Base-by-base conservation (phyloP, 2,113 vertebrate species). In the Panthera uncia region DNA sequence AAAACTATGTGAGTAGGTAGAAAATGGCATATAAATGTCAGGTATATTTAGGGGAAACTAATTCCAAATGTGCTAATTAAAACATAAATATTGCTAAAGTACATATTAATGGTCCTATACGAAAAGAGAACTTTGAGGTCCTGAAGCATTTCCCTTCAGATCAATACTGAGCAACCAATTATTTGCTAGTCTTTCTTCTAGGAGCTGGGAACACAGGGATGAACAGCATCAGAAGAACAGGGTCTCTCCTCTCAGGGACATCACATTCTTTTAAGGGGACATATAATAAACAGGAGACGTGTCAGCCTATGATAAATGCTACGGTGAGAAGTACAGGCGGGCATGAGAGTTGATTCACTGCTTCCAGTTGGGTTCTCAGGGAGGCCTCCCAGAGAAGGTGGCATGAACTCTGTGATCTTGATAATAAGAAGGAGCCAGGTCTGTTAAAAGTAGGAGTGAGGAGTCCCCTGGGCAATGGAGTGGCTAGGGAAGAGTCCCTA, bases 21-120 rank as follows among this genome's bases (percentile, higher is more conserved):
- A 85, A 91, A 83, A 81, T 88, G 68, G 61, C 36, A 97, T 25
- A n/a, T 91, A 73, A 82, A 27, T 91, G 50, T 74, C 33, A 79
- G 33, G 61, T 96, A 15, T 52, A 21, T 87, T 83, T 94, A n/a
- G 23, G 18, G 81, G 86, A 78, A 87, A 57, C 41, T 38, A 55
- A 92, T 93, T 84, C 31, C 93, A 14, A 96, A 80, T 84, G 9
- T 71, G 41, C 45, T 21, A 12, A 71, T 93, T 91, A 63, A 89
- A 91, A 71, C 2, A 19, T 63, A 86, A 66, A 73, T 73, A 81
- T 27, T n/a, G 5, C 23, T 52, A 68, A 68, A 79, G 31, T 78
- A 23, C 63, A 7, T 86, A 23, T 65, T 88, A 86, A 19, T 79
- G 23, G 38, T 41, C 81, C 69, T 84, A 2, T 50, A 41, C 45